These are phyloP conservation scores for Drosophila antonietae DNA, from an alignment of 2,888 invertebrate species.

Conservation along the genomic window DNA sequence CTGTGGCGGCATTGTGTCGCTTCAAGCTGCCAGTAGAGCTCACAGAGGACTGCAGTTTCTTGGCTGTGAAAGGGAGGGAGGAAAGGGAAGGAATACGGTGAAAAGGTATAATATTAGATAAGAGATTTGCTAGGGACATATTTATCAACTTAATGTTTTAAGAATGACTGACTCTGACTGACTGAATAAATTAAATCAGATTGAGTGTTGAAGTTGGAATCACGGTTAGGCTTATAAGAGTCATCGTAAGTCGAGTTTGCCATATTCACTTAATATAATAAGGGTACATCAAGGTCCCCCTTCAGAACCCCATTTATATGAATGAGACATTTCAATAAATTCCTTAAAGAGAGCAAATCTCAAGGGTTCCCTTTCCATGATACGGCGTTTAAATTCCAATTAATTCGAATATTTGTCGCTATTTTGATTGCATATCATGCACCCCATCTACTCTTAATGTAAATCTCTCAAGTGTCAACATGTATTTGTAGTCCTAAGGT, in stretches of 20 bases:
- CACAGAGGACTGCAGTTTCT: constrained; percentile 50
- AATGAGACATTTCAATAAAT: neutral
- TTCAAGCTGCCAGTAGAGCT: constrained; percentile 58
- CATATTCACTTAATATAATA: neutral
- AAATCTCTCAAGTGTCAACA: neutral
- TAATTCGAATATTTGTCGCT: neutral
- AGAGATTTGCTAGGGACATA: neutral
- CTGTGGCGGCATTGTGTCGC: constrained; percentile 42
- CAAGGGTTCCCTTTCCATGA: neutral
- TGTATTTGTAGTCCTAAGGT: neutral
- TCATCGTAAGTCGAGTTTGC: neutral
- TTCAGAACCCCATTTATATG: neutral
- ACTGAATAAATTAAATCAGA: no score
- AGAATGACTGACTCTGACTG: neutral
- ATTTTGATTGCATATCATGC: constrained; percentile 2
- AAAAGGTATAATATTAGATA: neutral
- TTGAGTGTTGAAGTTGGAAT: no score
- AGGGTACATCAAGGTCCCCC: neutral
- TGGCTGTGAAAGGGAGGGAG: constrained; percentile 28
- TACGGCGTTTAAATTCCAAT: neutral
- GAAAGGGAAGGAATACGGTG: no score
- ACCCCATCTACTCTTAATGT: neutral
- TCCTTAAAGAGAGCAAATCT: neutral
- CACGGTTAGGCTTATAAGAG: neutral
- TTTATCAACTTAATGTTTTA: neutral